These are phyloP conservation scores for Hippotragus niger DNA, from an alignment of 2,113 vertebrate species.

Conservation along the genomic window DNA sequence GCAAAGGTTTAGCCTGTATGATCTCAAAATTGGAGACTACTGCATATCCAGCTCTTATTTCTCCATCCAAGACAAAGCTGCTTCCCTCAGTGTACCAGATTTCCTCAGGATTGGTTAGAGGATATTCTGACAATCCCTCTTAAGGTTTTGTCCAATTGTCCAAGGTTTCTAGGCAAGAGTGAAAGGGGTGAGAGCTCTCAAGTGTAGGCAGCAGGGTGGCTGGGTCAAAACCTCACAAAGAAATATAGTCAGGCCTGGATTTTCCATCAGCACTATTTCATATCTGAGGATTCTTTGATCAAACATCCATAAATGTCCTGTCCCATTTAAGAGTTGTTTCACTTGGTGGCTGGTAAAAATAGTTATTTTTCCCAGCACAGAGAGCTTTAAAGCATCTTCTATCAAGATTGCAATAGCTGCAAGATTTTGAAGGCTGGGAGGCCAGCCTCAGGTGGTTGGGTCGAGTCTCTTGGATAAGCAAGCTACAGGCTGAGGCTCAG, in stretches of 20 bases:
- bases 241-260: neutral
- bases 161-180: neutral
- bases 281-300: neutral
- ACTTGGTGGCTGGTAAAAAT: neutral
- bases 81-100: neutral
- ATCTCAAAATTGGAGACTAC: neutral
- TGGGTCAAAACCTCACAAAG: neutral
- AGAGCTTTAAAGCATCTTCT: neutral
- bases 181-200: neutral
- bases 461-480: neutral
- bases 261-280: neutral
- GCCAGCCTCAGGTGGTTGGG: neutral
- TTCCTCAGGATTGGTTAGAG: neutral
- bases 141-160: neutral
- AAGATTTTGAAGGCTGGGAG: neutral
- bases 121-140: neutral
- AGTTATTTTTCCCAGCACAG: accelerated
- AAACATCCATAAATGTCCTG: neutral
- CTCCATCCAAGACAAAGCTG: neutral
- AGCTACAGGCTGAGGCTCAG: neutral
- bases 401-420: neutral
- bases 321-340: neutral
- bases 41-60: neutral
- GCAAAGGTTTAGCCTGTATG: neutral
- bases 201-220: neutral